Percentiles rank a stretch among this genome's conserved stretches.
Conservation (phyloP, 2,888 invertebrate genomes). For the Eueremaeus valkanovi region DNA sequence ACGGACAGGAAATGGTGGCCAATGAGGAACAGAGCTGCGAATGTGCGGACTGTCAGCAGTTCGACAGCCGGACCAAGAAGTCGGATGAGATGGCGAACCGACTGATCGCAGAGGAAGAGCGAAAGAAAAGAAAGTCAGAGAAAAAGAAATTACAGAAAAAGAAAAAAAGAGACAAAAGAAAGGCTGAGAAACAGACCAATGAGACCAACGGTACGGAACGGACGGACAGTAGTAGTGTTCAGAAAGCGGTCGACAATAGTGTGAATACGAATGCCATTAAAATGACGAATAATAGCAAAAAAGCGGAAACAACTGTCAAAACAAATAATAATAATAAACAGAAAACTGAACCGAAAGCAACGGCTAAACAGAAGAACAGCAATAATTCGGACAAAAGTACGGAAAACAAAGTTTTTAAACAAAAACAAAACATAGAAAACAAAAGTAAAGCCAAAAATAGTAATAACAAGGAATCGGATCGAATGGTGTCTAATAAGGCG, state of each 20-base stretch:
- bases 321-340: conserved; percentile 12
- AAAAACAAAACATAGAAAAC: background rate
- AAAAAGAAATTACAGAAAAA: conserved; percentile 46
- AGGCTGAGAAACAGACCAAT: conserved; percentile 15
- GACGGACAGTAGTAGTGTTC: background rate
- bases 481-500: background rate
- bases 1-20: background rate
- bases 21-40: background rate
- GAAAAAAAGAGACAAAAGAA: conserved; percentile 39
- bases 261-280: background rate
- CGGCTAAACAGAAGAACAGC: background rate
- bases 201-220: background rate
- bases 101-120: conserved; percentile 44
- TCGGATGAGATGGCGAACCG: conserved; percentile 32
- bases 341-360: background rate
- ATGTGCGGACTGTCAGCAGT: background rate
- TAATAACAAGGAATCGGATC: background rate
- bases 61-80: background rate
- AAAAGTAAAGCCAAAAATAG: background rate
- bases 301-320: background rate
- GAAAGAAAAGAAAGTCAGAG: conserved; percentile 44
- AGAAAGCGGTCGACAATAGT: background rate
- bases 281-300: background rate
- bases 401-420: background rate
- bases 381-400: background rate